Evolutionary conservation across 1,140 invertebrate species (phyloP), one percentile per base, ranked within the genome.

Genomic region (Lasaia peninsularis): DNA sequence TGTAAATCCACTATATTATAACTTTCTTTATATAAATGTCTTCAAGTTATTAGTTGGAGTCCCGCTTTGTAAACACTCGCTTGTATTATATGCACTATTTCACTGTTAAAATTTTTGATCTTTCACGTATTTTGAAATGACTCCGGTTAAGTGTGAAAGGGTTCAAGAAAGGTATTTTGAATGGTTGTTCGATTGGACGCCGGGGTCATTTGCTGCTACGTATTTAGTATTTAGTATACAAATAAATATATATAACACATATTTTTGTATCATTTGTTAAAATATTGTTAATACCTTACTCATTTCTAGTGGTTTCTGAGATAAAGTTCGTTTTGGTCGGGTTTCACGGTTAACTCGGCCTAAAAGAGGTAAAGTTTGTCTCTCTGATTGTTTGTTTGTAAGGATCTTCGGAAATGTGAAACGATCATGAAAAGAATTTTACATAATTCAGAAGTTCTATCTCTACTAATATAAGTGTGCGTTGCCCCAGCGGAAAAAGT

Each of bases 181-280:
- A 68, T 53, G 66, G 76, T 65, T 80, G 78, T 56, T 20, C 20
- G 40, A 48, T 56, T 68, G 76, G 69, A 28, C 56, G 49, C 74
- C 73, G 76, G 84, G 69, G 80, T 67, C 67, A 73, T 80, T 83
- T 85, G 80, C 75, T 73, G 69, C 75, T 86, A 76, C 67, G 63
- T 68, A 73, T 67, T 63, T 77, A 83, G 72, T 77, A 73, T 75
- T 62, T 78, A 80, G 77, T 78, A 78, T 85, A 85, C 74, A 86
- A 48, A 81, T 81, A 81, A 75, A 82, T 68, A 69, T 75, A 67
- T 60, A 44, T 40, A 40, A 66, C 21, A 11, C n/a, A 48, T 28
- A 11, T 40, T 37, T 35, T 55, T 37, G 53, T 55, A 52, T 61
- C 56, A 56, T 61, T 55, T 28, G 2, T 28, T 5, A 28, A 28